Evolutionary conservation across 2,888 invertebrate species (phyloP).

Genomic region (Dinocampus coccinellae): DNA sequence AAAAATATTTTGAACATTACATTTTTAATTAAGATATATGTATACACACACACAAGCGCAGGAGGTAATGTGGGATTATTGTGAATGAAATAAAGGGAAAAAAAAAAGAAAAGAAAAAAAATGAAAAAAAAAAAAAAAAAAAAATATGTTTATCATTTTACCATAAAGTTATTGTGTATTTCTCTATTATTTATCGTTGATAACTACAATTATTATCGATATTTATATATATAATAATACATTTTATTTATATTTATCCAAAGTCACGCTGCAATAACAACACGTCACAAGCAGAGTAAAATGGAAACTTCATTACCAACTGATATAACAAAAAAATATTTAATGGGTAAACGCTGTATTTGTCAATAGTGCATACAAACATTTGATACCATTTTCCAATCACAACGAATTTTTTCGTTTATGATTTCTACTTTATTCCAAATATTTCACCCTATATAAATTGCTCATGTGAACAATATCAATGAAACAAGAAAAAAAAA

Average conservation of each 20-base stretch:
- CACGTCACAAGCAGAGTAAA: background rate
- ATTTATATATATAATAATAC: background rate
- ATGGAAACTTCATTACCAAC: slow-evolving; percentile 2
- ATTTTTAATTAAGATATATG: background rate
- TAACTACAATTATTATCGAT: background rate
- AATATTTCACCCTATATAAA: too few relatives aligned
- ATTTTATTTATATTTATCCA: background rate
- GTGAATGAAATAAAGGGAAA: background rate
- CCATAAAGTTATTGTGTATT: background rate
- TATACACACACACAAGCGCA: background rate
- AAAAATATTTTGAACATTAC: background rate
- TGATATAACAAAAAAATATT: background rate
- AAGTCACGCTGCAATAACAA: background rate
- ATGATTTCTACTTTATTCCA: too few relatives aligned
- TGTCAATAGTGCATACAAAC: too few relatives aligned
- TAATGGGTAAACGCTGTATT: too few relatives aligned
- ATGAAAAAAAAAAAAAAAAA: background rate
- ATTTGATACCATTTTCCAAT: too few relatives aligned
- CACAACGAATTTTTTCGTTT: too few relatives aligned
- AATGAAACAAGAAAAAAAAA: too few relatives aligned
- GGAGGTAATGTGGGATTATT: background rate
- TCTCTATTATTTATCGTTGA: background rate
- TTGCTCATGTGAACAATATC: too few relatives aligned
- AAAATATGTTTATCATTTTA: background rate
- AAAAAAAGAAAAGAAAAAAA: background rate